Percentiles rank a stretch among this genome's conserved stretches.
phyloP scores from a whole-genome alignment of 1,140 invertebrate genomes.

The Elymnias hypermnestra region DNA sequence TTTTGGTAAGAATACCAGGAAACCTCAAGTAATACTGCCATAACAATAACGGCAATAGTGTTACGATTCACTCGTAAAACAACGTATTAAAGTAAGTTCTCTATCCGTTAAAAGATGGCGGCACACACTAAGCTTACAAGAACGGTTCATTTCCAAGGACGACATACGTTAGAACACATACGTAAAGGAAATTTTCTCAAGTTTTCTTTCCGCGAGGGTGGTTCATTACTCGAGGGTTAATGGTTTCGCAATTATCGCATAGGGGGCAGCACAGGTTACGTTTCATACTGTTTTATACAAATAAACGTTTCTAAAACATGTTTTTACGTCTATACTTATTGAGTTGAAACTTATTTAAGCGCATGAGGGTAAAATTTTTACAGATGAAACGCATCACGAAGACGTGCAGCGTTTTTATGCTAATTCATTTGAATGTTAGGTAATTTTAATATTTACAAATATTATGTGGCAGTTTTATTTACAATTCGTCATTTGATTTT shows the following conservation, averaged over 20 bases:
- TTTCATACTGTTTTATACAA: no score
- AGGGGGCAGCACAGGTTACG: conserved; percentile 53
- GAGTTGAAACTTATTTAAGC: no score
- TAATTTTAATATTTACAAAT: no score
- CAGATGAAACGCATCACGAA: no score
- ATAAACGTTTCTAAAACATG: no score
- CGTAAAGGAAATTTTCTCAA: conserved; percentile 45
- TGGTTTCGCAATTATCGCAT: conserved; percentile 51
- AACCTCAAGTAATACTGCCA: no score
- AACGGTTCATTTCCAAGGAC: conserved; percentile 25
- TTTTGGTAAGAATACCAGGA: conserved; percentile 12
- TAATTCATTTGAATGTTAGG: no score
- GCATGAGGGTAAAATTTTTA: no score
- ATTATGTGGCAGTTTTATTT: no score
- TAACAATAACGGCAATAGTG: conserved; percentile 18
- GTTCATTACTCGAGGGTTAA: conserved; percentile 39
- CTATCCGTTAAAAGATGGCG: conserved; percentile 64
- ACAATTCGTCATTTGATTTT: no score
- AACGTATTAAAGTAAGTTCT: conserved; percentile 36
- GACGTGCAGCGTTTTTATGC: no score
- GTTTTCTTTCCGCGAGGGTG: conserved; percentile 41
- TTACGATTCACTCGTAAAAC: conserved; percentile 34
- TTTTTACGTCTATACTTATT: no score
- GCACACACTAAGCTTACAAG: conserved; percentile 16
- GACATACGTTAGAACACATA: conserved; percentile 39